Evolutionary conservation across 2,888 invertebrate species (phyloP).

Genomic region (Keiferia lycopersicella): DNA sequence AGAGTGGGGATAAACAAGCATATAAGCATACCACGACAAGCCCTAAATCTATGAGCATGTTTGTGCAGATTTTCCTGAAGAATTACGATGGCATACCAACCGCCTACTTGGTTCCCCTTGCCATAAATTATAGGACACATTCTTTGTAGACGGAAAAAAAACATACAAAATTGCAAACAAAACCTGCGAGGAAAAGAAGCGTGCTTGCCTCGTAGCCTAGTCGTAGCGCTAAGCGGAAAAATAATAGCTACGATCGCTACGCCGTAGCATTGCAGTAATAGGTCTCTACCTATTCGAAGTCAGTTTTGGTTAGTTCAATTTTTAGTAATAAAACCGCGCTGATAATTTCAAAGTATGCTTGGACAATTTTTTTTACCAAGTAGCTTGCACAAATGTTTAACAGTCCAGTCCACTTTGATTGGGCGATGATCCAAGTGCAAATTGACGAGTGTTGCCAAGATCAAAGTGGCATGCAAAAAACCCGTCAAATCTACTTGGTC

Average conservation of each 20-base stretch:
- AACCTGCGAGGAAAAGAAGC: background rate
- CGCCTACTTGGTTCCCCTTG: constrained; percentile 5
- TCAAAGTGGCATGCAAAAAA: no score
- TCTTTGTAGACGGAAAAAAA: background rate
- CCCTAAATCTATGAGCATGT: background rate
- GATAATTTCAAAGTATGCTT: no score
- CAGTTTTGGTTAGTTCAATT: background rate
- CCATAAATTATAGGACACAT: background rate
- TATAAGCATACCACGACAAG: background rate
- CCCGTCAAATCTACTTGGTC: no score
- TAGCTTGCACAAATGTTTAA: no score
- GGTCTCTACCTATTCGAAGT: background rate
- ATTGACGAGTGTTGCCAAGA: no score
- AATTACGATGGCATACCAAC: background rate
- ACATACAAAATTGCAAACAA: background rate
- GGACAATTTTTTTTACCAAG: no score
- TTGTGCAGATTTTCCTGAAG: background rate
- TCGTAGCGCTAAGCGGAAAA: background rate
- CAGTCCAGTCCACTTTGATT: background rate
- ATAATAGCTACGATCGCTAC: background rate
- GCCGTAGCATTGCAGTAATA: background rate
- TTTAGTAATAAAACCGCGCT: no score
- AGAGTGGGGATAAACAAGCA: no score
- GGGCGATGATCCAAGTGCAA: no score
- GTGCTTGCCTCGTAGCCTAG: background rate